These are phyloP conservation scores for Acropternis orthonyx DNA, from an alignment of 2,797 vertebrate genomes.

Conservation along the genomic window DNA sequence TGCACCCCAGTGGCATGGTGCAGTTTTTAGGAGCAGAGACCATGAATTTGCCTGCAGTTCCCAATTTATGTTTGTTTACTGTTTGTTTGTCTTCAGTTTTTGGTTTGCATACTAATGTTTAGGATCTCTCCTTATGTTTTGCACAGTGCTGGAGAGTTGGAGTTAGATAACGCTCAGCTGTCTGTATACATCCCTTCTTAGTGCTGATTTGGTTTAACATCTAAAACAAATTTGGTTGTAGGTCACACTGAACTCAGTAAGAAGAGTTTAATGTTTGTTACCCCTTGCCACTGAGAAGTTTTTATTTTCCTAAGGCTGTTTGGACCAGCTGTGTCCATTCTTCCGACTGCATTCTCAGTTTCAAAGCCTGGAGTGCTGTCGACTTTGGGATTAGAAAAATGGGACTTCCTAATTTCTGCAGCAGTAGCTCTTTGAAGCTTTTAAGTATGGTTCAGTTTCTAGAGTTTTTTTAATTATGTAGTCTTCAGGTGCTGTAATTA, in stretches of 20 bases:
- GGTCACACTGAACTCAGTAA: not conserved
- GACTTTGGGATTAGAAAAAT: not conserved
- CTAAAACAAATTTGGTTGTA: not conserved
- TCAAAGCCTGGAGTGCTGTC: not conserved
- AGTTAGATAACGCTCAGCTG: not conserved
- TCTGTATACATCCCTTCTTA: not conserved
- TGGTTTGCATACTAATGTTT: not conserved
- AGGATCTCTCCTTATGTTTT: not conserved
- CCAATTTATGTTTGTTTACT: not conserved
- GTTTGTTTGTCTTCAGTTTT: not conserved
- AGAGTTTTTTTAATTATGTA: not conserved
- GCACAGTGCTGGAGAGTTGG: not conserved
- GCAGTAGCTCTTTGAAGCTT: not conserved
- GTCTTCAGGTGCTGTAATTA: not conserved
- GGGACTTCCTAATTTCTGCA: not conserved
- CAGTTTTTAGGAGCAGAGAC: not conserved
- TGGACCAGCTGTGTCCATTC: not conserved
- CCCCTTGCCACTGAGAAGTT: not conserved
- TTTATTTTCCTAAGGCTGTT: not conserved
- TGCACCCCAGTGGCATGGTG: not conserved
- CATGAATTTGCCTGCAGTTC: not conserved
- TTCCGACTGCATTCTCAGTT: not conserved
- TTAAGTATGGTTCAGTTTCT: not conserved
- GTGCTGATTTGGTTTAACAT: not conserved
- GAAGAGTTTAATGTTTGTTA: not conserved